A percentile compares a stretch with the other conserved stretches of the same genome.
These are phyloP conservation scores for Microtus montanus DNA, from an alignment of 2,113 vertebrate species.

Conservation along the genomic window DNA sequence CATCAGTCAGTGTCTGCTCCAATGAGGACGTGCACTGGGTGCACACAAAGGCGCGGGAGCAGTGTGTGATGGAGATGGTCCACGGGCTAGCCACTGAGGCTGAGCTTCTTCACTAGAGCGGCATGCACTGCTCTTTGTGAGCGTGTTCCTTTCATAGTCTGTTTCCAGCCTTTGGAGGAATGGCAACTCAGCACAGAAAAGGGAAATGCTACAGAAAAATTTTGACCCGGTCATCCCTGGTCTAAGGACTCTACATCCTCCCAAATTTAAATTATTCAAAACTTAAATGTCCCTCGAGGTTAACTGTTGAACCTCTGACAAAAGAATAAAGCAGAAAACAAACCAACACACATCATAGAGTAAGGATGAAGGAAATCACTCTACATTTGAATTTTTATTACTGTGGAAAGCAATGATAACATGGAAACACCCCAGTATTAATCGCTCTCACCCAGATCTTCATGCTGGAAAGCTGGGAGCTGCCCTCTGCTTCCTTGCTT, in stretches of 20 bases:
- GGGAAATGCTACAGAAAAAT: not conserved
- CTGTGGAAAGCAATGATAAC: not conserved
- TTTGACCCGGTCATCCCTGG: not conserved
- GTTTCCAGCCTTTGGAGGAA: not conserved
- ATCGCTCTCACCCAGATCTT: not conserved
- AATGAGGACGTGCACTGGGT: not conserved
- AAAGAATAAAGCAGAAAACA: constrained; percentile 43
- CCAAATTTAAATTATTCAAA: constrained; percentile 16
- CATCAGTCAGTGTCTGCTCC: not conserved
- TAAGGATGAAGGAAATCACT: not conserved
- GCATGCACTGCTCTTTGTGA: not conserved
- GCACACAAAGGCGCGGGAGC: not conserved
- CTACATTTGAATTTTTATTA: not conserved
- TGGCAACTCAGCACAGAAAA: not conserved
- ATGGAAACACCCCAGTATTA: not conserved
- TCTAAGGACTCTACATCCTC: not conserved
- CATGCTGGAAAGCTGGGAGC: not conserved
- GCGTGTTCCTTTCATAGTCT: not conserved
- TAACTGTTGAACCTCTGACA: not conserved
- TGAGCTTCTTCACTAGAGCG: not conserved
- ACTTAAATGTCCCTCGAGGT: not conserved
- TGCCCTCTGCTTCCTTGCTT: not conserved
- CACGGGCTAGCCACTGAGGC: not conserved
- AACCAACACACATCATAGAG: not conserved
- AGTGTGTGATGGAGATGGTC: not conserved